Conservation (phyloP, 2,888 invertebrate genomes). For the Drosophila acutilabella region DNA sequence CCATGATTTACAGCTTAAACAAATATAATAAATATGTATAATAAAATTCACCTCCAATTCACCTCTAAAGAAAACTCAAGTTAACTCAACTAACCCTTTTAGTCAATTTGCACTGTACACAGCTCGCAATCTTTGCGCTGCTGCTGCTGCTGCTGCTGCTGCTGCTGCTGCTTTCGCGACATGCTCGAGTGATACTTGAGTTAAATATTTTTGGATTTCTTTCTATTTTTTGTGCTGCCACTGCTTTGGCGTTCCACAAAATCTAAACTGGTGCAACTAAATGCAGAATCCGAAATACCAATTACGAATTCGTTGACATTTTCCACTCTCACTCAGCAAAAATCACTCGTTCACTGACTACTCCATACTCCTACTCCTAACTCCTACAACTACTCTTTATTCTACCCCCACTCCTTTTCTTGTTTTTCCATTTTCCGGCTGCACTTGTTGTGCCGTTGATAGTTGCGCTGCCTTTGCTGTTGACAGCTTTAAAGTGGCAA, state of each 20-base stretch:
- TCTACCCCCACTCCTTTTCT: neutral
- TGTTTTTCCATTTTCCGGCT: neutral
- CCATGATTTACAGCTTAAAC: too few species aligned
- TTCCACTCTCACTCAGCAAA: neutral
- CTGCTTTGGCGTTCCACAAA: constrained; percentile 32
- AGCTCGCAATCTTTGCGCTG: constrained; percentile 1
- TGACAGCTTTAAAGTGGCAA: constrained; percentile 37
- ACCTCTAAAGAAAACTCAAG: too few species aligned
- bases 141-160: constrained; percentile 34
- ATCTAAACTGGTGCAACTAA: constrained; percentile 60
- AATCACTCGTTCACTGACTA: neutral
- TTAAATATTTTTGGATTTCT: constrained; percentile 68
- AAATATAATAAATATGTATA: too few species aligned
- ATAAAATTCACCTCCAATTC: too few species aligned
- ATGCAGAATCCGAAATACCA: constrained; percentile 70
- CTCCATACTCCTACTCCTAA: neutral
- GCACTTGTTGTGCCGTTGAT: neutral
- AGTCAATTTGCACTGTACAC: constrained; percentile 27
- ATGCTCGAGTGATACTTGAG: constrained; percentile 65
- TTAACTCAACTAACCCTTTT: neutral
- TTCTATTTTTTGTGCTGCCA: constrained; percentile 1
- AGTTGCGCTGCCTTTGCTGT: constrained; percentile 1
- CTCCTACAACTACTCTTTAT: too few species aligned
- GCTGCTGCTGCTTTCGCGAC: constrained; percentile 34
- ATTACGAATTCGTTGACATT: constrained; percentile 70